phyloP scores from a whole-genome alignment of 2,888 invertebrate species.

The Nomada goodeniana region DNA sequence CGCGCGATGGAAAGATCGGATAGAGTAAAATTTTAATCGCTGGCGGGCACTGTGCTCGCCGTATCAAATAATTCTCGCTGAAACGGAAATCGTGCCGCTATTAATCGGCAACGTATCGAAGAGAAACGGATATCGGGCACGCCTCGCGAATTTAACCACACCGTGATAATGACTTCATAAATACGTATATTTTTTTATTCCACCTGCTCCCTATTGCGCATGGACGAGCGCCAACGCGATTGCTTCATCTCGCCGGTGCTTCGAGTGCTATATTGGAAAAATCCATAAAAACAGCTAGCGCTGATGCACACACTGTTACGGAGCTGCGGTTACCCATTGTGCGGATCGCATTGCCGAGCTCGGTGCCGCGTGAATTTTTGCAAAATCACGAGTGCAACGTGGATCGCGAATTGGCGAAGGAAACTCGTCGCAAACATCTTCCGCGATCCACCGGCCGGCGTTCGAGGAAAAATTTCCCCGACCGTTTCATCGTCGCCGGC shows the following conservation, averaged over 20 bases:
- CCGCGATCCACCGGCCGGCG: too few species aligned
- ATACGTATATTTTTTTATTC: background rate
- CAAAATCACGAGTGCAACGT: background rate
- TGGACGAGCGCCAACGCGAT: constrained; percentile 67
- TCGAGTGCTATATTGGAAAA: constrained; percentile 33
- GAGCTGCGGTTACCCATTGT: background rate
- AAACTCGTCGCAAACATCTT: too few species aligned
- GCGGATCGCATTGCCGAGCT: background rate
- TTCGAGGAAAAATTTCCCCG: background rate
- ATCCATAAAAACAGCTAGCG: constrained; percentile 54
- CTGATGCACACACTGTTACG: background rate
- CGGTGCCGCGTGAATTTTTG: background rate
- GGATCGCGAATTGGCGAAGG: too few species aligned
- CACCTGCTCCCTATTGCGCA: background rate
- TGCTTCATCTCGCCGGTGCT: constrained; percentile 37
- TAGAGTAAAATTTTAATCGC: constrained; percentile 9
- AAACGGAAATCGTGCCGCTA: constrained; percentile 2
- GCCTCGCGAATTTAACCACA: background rate
- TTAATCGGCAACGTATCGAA: background rate
- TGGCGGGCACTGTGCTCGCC: background rate
- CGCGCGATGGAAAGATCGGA: background rate
- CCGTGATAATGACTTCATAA: constrained; percentile 19
- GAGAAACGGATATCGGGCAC: constrained; percentile 12
- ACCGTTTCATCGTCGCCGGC: background rate
- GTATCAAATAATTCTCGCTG: background rate